Conservation (phyloP, 1,140 invertebrate genomes). For the Calliphora vicina region DNA sequence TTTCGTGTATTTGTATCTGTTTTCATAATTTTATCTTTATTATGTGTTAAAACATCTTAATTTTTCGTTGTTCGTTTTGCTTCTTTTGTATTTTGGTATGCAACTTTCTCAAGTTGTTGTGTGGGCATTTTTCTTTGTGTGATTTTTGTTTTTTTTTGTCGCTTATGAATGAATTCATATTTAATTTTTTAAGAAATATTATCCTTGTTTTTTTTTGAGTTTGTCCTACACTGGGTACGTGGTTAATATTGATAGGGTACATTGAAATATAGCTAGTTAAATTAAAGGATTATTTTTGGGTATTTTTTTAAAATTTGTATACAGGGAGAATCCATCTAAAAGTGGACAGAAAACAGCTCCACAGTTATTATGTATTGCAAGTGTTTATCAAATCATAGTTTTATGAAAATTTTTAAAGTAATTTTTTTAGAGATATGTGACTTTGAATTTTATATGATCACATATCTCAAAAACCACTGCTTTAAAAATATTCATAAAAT, state of each 20-base stretch:
- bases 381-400: too few relatives aligned
- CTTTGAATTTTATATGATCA: too few relatives aligned
- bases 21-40: conserved; percentile 24
- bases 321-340: too few relatives aligned
- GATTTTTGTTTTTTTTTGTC: background rate
- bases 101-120: conserved; percentile 26
- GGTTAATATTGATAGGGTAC: background rate
- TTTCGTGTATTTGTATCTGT: conserved; percentile 44
- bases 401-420: too few relatives aligned
- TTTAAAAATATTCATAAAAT: too few relatives aligned
- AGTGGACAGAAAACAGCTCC: too few relatives aligned
- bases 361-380: too few relatives aligned
- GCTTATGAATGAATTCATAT: conserved; percentile 21
- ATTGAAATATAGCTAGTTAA: background rate
- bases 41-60: conserved; percentile 10
- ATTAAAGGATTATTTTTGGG: too few relatives aligned
- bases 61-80: background rate
- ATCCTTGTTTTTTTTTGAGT: background rate
- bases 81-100: background rate
- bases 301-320: too few relatives aligned
- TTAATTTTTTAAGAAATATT: conserved; percentile 17
- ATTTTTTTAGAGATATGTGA: too few relatives aligned
- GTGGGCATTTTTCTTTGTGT: background rate
- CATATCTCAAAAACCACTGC: too few relatives aligned
- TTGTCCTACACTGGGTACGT: background rate